phyloP scores from a whole-genome alignment of 1,140 invertebrate species.

The Ceratina calcarata region DNA sequence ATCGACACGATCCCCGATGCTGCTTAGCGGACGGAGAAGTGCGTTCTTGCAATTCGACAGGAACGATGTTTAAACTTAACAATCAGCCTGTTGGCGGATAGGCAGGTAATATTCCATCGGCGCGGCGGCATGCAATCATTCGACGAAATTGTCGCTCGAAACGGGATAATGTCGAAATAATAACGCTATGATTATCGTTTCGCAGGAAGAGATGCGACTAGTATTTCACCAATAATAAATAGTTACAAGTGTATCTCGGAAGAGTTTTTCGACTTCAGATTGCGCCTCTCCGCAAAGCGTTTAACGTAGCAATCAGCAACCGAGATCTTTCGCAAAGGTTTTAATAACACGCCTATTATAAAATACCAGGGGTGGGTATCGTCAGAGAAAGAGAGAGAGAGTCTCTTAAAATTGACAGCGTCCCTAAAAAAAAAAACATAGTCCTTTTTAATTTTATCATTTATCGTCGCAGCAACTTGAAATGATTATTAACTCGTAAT shows the following conservation, averaged over 20 bases:
- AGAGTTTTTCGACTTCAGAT: background rate
- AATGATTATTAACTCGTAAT: too few species aligned
- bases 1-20: background rate
- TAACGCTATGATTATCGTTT: conserved; percentile 7
- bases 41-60: conserved; percentile 1
- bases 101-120: conserved; percentile 2
- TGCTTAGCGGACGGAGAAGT: background rate
- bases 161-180: conserved; percentile 23
- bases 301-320: background rate
- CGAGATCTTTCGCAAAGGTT: background rate
- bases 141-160: background rate
- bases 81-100: background rate
- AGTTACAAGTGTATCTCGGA: background rate
- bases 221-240: conserved; percentile 29
- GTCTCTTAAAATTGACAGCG: too few species aligned
- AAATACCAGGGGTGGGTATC: background rate
- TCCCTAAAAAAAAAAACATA: too few species aligned
- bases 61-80: background rate
- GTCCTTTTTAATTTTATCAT: too few species aligned
- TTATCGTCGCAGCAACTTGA: too few species aligned
- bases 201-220: background rate
- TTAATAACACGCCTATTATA: background rate
- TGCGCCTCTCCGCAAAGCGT: background rate
- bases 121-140: conserved; percentile 3
- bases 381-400: too few species aligned